Evolutionary conservation across 2,113 vertebrate genomes (phyloP).

Genomic region (Sylvia atricapilla): DNA sequence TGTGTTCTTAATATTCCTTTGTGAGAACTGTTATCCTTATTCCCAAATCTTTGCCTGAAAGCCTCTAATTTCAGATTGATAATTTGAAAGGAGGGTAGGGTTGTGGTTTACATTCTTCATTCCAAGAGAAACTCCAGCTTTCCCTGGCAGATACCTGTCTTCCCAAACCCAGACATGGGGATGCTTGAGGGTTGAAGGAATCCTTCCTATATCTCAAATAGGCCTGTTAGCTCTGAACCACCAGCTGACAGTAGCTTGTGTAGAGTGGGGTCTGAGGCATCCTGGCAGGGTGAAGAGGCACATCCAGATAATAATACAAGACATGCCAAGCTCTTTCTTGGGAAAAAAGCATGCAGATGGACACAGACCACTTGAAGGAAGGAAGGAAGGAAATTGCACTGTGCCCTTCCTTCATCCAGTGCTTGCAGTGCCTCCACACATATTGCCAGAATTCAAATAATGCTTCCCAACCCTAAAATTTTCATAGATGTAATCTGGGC

Average conservation of each 20-base stretch:
- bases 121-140: no score
- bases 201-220: not conserved
- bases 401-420: not conserved
- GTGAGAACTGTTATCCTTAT: no score
- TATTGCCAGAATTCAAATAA: not conserved
- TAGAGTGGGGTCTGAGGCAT: not conserved
- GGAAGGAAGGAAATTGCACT: not conserved
- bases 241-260: not conserved
- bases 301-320: not conserved
- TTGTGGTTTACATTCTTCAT: no score
- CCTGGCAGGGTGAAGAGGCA: not conserved
- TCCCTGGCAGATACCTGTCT: no score
- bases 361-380: not conserved
- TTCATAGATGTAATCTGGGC: not conserved
- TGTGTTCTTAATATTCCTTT: no score
- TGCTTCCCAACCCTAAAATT: not conserved
- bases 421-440: rapidly evolving
- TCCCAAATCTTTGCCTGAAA: no score
- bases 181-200: not conserved
- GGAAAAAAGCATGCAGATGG: rapidly evolving
- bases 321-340: not conserved
- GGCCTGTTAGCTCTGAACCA: not conserved
- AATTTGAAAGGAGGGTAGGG: no score
- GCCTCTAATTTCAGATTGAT: no score
- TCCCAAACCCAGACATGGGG: no score